These are phyloP conservation scores for Delphinus delphis DNA, from an alignment of 2,113 vertebrate genomes.

Conservation along the genomic window DNA sequence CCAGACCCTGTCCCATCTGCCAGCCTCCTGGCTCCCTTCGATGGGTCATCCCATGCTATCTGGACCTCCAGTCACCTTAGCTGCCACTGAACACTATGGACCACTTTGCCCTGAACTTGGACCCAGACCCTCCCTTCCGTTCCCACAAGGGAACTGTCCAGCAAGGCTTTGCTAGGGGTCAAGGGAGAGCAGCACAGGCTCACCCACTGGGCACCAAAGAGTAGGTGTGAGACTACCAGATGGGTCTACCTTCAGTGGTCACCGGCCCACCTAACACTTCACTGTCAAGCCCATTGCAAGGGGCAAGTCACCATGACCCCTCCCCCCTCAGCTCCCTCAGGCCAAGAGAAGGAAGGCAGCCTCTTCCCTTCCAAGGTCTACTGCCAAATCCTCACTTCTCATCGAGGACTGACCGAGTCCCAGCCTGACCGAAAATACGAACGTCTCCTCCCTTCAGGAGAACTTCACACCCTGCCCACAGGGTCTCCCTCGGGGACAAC, in stretches of 20 bases:
- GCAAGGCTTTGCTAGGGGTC: not conserved
- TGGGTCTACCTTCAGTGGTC: not conserved
- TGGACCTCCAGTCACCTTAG: not conserved
- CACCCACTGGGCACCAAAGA: not conserved
- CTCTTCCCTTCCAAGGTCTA: not conserved
- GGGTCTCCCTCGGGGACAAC: not conserved
- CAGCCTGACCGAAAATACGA: not conserved
- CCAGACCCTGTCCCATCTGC: not conserved
- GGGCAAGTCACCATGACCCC: not conserved
- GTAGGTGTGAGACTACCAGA: too few species aligned
- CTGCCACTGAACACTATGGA: not conserved
- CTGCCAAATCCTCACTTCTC: not conserved
- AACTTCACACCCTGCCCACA: not conserved
- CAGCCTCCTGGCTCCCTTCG: not conserved
- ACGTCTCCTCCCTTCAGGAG: not conserved
- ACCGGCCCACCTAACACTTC: not conserved
- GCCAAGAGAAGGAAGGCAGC: not conserved
- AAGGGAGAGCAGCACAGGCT: not conserved
- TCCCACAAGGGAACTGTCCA: not conserved
- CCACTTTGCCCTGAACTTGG: not conserved
- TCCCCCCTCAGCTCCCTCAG: not conserved
- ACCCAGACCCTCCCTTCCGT: not conserved
- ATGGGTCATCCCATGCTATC: not conserved
- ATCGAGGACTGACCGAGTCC: not conserved
- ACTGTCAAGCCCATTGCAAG: not conserved